These are phyloP conservation scores for Chondrosia reniformis DNA, from an alignment of 37 sponge, comb jelly and placozoan species.

Conservation along the genomic window DNA sequence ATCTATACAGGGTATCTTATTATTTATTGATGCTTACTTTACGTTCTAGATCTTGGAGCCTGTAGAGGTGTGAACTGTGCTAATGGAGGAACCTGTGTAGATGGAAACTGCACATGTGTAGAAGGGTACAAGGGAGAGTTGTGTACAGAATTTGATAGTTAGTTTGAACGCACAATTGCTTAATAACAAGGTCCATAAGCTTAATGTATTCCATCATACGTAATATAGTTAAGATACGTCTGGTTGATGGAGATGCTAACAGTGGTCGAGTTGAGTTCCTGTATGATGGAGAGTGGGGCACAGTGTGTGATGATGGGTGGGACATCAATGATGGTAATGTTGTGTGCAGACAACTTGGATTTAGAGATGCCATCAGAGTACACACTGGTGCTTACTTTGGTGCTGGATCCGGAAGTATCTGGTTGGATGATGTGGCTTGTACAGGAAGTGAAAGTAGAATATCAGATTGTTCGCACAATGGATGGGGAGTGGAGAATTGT, in stretches of 20 bases:
- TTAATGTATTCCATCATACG: not conserved
- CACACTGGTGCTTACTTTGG: not conserved
- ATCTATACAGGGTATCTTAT: not conserved
- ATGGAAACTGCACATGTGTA: not conserved
- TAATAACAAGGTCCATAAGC: not conserved
- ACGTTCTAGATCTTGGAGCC: not conserved
- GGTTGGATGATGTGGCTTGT: not conserved
- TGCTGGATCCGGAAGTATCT: not conserved
- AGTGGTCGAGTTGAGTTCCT: not conserved
- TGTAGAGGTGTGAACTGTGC: not conserved
- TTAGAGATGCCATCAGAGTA: not conserved
- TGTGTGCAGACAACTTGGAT: conserved; percentile 5
- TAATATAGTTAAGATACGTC: not conserved
- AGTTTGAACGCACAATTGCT: not conserved
- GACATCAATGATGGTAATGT: not conserved
- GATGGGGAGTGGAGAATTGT: not conserved
- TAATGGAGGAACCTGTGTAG: not conserved
- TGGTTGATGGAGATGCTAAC: not conserved
- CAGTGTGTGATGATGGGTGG: conserved; percentile 12
- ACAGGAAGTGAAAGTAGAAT: not conserved
- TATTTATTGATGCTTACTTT: not conserved
- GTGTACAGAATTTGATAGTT: too few species aligned
- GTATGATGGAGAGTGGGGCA: not conserved
- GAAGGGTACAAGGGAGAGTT: too few species aligned
- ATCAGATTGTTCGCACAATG: not conserved